A percentile compares a stretch with the other conserved stretches of the same genome.
Evolutionary conservation across 2,797 vertebrate genomes (phyloP).

Genomic region (Galago senegalensis): DNA sequence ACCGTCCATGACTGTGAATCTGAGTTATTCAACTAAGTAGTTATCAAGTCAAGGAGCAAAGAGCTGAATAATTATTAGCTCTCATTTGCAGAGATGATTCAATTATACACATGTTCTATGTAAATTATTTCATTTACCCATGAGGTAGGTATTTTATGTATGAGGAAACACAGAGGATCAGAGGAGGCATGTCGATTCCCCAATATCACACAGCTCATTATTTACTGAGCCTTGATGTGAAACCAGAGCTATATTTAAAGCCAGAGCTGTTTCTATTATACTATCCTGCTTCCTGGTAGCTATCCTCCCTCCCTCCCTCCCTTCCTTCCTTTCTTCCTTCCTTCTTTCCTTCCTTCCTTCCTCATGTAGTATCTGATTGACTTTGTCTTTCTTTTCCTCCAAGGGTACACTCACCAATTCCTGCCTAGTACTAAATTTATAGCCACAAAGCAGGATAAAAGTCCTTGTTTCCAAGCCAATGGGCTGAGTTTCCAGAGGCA

Average conservation of each 20-base stretch:
- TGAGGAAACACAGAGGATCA: not conserved
- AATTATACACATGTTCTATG: not conserved
- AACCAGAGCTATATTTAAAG: not conserved
- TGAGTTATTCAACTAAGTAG: slow-evolving; percentile 57
- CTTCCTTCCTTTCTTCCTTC: accelerated
- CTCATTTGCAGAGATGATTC: slow-evolving; percentile 45
- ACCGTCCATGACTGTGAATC: not conserved
- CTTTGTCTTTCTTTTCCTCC: slow-evolving; percentile 51
- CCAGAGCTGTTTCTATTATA: not conserved
- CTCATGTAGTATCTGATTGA: not conserved
- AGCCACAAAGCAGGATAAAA: not conserved
- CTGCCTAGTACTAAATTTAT: slow-evolving; percentile 62
- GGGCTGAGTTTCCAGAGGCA: slow-evolving; percentile 51
- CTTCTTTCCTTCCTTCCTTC: not conserved
- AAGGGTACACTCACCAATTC: slow-evolving; percentile 29
- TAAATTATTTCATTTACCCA: slow-evolving; percentile 4
- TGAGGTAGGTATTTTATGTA: not conserved
- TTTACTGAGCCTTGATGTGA: not conserved
- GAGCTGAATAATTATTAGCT: slow-evolving; percentile 33
- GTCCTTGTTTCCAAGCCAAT: slow-evolving; percentile 41
- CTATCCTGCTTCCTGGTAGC: not conserved
- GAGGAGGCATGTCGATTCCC: not conserved
- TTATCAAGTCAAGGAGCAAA: slow-evolving; percentile 52
- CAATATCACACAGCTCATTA: not conserved
- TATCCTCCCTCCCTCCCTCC: accelerated